phyloP scores from a whole-genome alignment of 1,140 invertebrate species.

The Stegodyphus mimosarum region DNA sequence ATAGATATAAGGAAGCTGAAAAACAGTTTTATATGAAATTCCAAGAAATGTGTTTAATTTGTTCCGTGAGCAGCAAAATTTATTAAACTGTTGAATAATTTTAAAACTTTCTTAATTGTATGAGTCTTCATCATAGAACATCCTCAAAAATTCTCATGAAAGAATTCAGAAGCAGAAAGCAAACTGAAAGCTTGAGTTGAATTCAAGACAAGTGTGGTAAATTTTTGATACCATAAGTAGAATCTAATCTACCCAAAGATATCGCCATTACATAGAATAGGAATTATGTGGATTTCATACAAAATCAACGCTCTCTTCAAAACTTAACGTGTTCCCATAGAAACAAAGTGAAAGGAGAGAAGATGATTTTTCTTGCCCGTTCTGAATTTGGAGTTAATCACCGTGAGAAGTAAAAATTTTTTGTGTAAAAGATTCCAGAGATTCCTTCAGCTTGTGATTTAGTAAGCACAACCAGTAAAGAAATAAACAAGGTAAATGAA shows the following conservation, averaged over 20 bases:
- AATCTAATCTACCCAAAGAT: neutral
- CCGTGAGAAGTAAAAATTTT: neutral
- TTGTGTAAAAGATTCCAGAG: neutral
- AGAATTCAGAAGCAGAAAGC: no score
- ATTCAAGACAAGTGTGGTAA: no score
- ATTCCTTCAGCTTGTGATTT: neutral
- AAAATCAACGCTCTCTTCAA: neutral
- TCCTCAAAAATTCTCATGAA: no score
- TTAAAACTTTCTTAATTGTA: no score
- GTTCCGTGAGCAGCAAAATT: no score
- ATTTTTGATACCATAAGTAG: neutral
- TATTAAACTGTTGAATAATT: no score
- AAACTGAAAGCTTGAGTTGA: no score
- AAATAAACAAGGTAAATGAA: neutral
- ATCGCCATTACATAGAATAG: neutral
- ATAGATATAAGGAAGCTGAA: no score
- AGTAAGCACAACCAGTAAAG: neutral
- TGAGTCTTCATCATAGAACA: no score
- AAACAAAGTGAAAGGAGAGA: neutral
- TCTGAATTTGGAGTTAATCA: neutral
- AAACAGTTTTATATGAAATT: no score
- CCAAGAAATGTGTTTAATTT: no score
- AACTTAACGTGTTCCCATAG: neutral
- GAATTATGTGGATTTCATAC: neutral
- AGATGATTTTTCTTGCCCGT: neutral